These are phyloP conservation scores for Saiga tatarica DNA, from an alignment of 2,113 vertebrate species.

Conservation along the genomic window DNA sequence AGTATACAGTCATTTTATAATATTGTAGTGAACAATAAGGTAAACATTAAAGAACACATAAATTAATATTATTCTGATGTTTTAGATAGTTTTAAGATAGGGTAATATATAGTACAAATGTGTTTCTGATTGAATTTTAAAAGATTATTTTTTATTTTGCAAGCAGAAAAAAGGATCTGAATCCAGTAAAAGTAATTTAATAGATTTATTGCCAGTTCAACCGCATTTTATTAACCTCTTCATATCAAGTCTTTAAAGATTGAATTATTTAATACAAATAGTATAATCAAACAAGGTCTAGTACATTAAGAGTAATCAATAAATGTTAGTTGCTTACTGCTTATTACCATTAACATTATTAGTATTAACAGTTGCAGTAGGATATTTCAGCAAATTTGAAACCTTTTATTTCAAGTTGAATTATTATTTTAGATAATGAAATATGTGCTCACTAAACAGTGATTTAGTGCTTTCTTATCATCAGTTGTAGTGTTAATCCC, in stretches of 20 bases:
- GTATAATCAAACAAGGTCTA: neutral
- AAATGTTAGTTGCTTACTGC: neutral
- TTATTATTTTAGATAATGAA: neutral
- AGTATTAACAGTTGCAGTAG: neutral
- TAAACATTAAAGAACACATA: neutral
- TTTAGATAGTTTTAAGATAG: slow-evolving; percentile 46
- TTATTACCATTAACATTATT: neutral
- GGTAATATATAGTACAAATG: neutral
- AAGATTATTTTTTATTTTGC: neutral
- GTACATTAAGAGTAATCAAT: neutral
- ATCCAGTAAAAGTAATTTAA: neutral
- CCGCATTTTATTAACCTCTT: slow-evolving; percentile 14
- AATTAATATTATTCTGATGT: neutral
- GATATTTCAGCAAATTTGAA: slow-evolving; percentile 13
- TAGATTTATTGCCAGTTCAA: neutral
- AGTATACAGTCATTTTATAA: neutral
- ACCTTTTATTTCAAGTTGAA: neutral
- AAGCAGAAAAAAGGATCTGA: neutral
- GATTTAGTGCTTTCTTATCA: neutral
- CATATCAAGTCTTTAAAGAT: neutral
- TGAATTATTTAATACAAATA: slow-evolving; percentile 25
- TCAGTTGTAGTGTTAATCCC: neutral
- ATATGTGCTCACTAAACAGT: neutral
- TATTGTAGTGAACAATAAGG: slow-evolving; percentile 14
- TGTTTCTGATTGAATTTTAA: slow-evolving; percentile 27